Percentiles rank a stretch among this genome's conserved stretches.
phyloP scores from a whole-genome alignment of 2,888 invertebrate species.

The Cheilosia grossa region DNA sequence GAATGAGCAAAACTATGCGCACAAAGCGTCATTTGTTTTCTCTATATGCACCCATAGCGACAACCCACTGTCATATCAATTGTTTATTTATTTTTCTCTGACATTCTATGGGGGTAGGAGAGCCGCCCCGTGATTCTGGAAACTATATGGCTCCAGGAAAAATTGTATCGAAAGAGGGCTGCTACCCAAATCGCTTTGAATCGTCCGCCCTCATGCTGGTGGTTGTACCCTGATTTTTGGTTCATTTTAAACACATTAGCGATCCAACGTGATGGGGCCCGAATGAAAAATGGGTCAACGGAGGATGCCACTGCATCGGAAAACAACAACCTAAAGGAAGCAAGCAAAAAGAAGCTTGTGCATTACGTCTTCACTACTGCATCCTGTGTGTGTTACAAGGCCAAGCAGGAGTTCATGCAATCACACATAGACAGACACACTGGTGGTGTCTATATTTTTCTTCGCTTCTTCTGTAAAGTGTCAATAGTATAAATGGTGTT shows the following conservation, averaged over 20 bases:
- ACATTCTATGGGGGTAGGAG: not conserved
- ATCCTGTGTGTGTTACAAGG: slow-evolving; percentile 15
- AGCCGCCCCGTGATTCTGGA: not conserved
- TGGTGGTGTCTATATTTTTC: not conserved
- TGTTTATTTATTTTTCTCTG: not conserved
- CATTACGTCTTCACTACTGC: not conserved
- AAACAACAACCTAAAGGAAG: not conserved
- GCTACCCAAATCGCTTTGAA: slow-evolving; percentile 28
- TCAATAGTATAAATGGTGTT: slow-evolving; percentile 42
- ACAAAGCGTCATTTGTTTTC: not conserved
- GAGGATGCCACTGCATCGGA: slow-evolving; percentile 11
- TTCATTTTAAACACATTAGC: slow-evolving; percentile 74
- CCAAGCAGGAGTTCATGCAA: slow-evolving; percentile 15
- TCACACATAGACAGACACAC: slow-evolving; percentile 21
- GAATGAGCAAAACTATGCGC: slow-evolving; percentile 5
- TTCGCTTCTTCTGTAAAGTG: slow-evolving; percentile 7
- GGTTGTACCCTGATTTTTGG: slow-evolving; percentile 52
- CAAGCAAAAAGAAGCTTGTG: not conserved
- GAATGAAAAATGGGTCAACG: slow-evolving; percentile 54
- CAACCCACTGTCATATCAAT: slow-evolving; percentile 12
- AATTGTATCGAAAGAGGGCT: not conserved
- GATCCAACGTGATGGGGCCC: slow-evolving; percentile 31
- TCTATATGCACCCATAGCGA: slow-evolving; percentile 5
- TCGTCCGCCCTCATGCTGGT: slow-evolving; percentile 1
- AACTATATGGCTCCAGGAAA: not conserved